These are phyloP conservation scores for Tetropium fuscum DNA, from an alignment of 2,888 invertebrate species.

Conservation along the genomic window DNA sequence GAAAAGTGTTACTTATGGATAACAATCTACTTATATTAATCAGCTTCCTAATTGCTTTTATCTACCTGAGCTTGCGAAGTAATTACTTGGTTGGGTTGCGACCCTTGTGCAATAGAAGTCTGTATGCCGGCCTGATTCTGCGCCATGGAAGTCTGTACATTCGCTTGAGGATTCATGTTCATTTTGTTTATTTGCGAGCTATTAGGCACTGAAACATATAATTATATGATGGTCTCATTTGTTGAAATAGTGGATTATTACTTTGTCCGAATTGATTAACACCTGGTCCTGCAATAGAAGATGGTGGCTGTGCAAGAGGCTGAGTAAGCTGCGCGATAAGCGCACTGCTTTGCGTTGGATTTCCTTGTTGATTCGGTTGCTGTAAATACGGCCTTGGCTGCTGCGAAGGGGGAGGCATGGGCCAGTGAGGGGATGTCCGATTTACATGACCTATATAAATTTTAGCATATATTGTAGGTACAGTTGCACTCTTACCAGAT, in stretches of 20 bases:
- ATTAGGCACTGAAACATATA: slow-evolving; percentile 47
- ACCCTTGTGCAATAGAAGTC: slow-evolving; percentile 54
- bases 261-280: slow-evolving; percentile 68
- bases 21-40: too few species aligned
- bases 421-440: slow-evolving; percentile 65
- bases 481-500: too few species aligned
- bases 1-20: slow-evolving; percentile 36
- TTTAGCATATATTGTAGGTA: too few species aligned
- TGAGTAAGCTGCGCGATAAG: slow-evolving; percentile 71
- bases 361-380: slow-evolving; percentile 52
- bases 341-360: slow-evolving; percentile 68
- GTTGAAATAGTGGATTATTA: slow-evolving; percentile 52
- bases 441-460: slow-evolving; percentile 45
- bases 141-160: slow-evolving; percentile 63
- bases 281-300: slow-evolving; percentile 64
- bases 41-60: too few species aligned
- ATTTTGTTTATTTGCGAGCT: slow-evolving; percentile 57
- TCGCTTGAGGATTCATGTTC: slow-evolving; percentile 46
- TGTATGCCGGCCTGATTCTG: slow-evolving; percentile 55
- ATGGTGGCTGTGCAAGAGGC: slow-evolving; percentile 71
- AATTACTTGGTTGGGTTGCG: slow-evolving; percentile 56
- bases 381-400: slow-evolving; percentile 58
- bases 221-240: too few species aligned
- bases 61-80: slow-evolving; percentile 59
- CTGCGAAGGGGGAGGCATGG: slow-evolving; percentile 73